phyloP scores from a whole-genome alignment of 2,888 invertebrate species.

The Polylopha cassiicola region DNA sequence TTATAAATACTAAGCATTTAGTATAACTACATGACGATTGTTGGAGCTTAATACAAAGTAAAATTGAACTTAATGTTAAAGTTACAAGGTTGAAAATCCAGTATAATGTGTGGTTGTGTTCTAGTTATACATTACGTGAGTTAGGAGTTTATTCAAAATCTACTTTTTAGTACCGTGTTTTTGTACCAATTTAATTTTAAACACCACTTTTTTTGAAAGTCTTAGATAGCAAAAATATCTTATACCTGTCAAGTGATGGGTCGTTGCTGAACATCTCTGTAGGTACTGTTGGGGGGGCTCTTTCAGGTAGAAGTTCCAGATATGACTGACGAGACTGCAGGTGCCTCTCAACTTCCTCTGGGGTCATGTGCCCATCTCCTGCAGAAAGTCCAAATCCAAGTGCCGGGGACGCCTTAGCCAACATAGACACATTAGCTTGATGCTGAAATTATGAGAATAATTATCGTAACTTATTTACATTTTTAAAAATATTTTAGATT shows the following conservation, averaged over 20 bases:
- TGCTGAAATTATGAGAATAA: slow-evolving; percentile 56
- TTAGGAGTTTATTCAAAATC: too few relatives aligned
- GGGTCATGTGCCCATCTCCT: slow-evolving; percentile 89
- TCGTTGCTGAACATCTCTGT: slow-evolving; percentile 97
- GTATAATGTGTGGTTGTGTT: too few relatives aligned
- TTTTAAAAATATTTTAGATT: slow-evolving; percentile 14
- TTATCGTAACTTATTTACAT: slow-evolving; percentile 13
- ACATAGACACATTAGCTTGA: slow-evolving; percentile 65
- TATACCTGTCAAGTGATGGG: slow-evolving; percentile 89
- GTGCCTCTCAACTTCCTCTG: slow-evolving; percentile 93
- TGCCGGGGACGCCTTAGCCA: slow-evolving; percentile 76
- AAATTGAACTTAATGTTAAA: too few relatives aligned
- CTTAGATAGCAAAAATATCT: background rate
- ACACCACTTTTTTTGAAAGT: too few relatives aligned
- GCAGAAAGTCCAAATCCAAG: slow-evolving; percentile 58
- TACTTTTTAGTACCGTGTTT: too few relatives aligned
- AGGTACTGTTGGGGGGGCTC: slow-evolving; percentile 92
- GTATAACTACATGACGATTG: too few relatives aligned
- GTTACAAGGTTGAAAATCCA: too few relatives aligned
- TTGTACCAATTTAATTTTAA: too few relatives aligned
- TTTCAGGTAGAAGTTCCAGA: slow-evolving; percentile 87
- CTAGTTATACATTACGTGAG: too few relatives aligned
- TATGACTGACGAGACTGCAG: slow-evolving; percentile 89
- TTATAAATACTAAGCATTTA: too few relatives aligned
- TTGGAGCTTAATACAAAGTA: too few relatives aligned